phyloP scores from a whole-genome alignment of 2,797 vertebrate genomes.

The Pseudochaenichthys georgianus region DNA sequence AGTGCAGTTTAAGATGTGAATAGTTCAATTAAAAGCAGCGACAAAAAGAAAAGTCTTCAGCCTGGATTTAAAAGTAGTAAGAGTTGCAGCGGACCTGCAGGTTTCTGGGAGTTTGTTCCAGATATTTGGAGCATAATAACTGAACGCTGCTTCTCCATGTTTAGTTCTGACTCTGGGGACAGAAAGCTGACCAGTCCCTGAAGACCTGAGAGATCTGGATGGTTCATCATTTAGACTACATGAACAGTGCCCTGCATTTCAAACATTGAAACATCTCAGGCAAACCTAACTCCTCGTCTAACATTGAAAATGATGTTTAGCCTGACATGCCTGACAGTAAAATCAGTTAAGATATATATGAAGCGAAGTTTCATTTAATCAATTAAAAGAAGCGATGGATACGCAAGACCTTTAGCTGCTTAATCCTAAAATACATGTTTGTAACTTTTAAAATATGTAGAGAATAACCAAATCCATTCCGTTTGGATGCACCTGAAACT shows the following conservation, averaged over 20 bases:
- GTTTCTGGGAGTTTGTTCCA: too few relatives aligned
- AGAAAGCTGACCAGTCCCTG: too few relatives aligned
- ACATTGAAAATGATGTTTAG: background rate
- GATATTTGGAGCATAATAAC: too few relatives aligned
- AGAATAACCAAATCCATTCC: background rate
- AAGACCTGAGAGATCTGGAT: too few relatives aligned
- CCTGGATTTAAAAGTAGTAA: too few relatives aligned
- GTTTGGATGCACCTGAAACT: conserved; percentile 91
- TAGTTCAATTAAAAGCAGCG: too few relatives aligned
- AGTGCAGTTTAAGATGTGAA: too few relatives aligned
- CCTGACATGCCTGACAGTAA: background rate
- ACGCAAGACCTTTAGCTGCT: background rate
- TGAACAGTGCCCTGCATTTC: background rate
- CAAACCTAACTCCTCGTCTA: background rate
- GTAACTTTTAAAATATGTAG: background rate
- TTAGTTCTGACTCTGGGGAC: too few relatives aligned
- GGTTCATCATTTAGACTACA: too few relatives aligned
- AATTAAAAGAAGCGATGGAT: background rate
- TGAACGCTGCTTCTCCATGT: too few relatives aligned
- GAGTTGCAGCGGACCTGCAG: too few relatives aligned
- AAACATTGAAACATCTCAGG: background rate
- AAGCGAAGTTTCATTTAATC: background rate
- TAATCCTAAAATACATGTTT: background rate
- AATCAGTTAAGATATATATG: background rate
- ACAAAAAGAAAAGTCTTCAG: too few relatives aligned